phyloP scores from a whole-genome alignment of 2,797 vertebrate genomes.

The Myotis myotis region DNA sequence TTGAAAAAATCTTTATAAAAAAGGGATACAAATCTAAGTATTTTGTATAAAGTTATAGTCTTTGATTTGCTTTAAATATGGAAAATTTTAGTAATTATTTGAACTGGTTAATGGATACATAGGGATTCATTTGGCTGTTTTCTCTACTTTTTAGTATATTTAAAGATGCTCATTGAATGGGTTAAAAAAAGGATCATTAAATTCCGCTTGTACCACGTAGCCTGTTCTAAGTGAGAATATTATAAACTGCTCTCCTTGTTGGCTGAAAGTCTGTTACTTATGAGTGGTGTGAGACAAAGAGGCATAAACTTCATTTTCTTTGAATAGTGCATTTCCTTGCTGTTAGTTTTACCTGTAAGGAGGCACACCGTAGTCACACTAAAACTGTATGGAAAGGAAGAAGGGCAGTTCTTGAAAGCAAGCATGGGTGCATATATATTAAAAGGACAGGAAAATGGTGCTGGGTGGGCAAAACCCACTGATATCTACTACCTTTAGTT shows the following conservation, averaged over 20 bases:
- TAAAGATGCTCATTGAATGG: not conserved
- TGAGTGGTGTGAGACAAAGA: not conserved
- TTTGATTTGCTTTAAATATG: slow-evolving; percentile 40
- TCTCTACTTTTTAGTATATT: not conserved
- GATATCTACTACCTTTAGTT: not conserved
- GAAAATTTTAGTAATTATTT: not conserved
- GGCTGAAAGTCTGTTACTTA: not conserved
- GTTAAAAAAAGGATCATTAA: not conserved
- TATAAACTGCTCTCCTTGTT: not conserved
- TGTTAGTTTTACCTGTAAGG: not conserved
- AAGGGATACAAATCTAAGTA: not conserved
- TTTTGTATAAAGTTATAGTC: not conserved
- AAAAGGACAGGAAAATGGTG: not conserved
- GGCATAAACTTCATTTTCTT: not conserved
- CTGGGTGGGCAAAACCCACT: not conserved
- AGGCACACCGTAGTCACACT: not conserved
- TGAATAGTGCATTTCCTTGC: not conserved
- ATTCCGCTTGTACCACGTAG: not conserved
- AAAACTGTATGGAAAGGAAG: not conserved
- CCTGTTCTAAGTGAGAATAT: not conserved
- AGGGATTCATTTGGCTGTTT: not conserved
- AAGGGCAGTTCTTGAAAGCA: not conserved
- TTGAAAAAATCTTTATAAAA: not conserved
- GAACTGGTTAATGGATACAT: not conserved
- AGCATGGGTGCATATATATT: not conserved